Percentiles rank a stretch among this genome's conserved stretches.
phyloP scores from a whole-genome alignment of 1,140 invertebrate genomes.

The Cherax quadricarinatus region DNA sequence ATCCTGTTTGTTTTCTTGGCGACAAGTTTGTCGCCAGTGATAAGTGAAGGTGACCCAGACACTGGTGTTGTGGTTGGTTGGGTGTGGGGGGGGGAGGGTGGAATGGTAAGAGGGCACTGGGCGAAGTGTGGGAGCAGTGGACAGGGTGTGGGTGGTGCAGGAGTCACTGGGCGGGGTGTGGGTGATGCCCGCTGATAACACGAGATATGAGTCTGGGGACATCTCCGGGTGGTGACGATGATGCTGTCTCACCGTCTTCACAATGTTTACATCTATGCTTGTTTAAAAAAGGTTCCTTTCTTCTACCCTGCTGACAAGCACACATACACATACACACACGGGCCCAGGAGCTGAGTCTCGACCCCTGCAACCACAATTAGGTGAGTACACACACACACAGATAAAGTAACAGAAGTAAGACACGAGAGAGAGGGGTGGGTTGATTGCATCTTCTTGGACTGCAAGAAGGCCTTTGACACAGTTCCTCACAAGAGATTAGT shows the following conservation, averaged over 20 bases:
- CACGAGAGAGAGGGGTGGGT: too few species aligned
- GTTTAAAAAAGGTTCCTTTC: too few species aligned
- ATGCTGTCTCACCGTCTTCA: not conserved
- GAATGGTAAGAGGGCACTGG: not conserved
- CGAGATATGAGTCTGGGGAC: not conserved
- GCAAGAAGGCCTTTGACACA: too few species aligned
- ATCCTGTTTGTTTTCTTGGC: too few species aligned
- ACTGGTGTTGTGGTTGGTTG: not conserved
- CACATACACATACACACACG: not conserved
- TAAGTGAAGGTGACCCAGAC: too few species aligned
- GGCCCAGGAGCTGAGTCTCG: too few species aligned
- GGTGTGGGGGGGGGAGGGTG: not conserved
- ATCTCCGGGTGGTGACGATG: not conserved
- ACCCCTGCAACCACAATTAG: too few species aligned
- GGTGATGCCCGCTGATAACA: not conserved
- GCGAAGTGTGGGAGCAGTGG: not conserved
- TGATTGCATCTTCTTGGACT: too few species aligned
- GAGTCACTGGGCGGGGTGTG: not conserved
- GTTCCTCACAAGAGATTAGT: too few species aligned
- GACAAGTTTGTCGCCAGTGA: too few species aligned
- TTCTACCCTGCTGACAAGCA: not conserved
- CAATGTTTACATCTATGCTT: not conserved
- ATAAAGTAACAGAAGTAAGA: too few species aligned
- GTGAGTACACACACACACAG: too few species aligned
- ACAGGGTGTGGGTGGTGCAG: not conserved